A percentile compares a stretch with the other conserved stretches of the same genome.
Conservation (phyloP, 35 echinoderm and acorn worm species). For the Stichopus chloronotus region DNA sequence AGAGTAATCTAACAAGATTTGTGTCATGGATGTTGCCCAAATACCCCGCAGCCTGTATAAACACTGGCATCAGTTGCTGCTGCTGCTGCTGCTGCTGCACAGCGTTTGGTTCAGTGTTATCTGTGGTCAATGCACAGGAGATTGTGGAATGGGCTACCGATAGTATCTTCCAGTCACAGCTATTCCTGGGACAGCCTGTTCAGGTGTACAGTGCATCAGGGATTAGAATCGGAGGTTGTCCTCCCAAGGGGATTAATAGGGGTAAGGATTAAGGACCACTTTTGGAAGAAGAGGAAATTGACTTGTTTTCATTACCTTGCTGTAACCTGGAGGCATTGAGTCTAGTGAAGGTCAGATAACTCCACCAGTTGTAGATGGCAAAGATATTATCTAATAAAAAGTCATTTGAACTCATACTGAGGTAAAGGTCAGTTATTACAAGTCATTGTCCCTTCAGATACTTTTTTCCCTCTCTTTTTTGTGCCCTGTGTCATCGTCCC, state of each 20-base stretch:
- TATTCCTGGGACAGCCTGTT: too few species aligned
- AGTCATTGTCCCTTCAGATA: too few species aligned
- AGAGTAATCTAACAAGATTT: constrained; percentile 41
- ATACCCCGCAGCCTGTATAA: constrained; percentile 49
- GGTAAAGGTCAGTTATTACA: too few species aligned
- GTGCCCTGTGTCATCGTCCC: too few species aligned
- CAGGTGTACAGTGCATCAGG: not conserved
- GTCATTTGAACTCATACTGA: not conserved
- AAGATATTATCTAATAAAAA: constrained; percentile 7
- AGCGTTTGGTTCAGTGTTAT: not conserved
- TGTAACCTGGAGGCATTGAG: not conserved
- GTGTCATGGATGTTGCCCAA: constrained; percentile 18
- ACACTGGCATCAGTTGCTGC: not conserved
- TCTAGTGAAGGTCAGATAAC: constrained; percentile 21
- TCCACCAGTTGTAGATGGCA: not conserved
- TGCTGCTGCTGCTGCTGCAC: not conserved
- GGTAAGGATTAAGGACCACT: constrained; percentile 46
- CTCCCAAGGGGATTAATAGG: constrained; percentile 13
- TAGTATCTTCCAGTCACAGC: too few species aligned
- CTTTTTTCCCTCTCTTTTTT: too few species aligned
- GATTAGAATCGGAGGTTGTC: not conserved
- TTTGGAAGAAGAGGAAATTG: constrained; percentile 3
- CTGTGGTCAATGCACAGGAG: not conserved
- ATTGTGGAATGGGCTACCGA: not conserved
- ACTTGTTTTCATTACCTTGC: not conserved